Percentiles rank a stretch among this genome's conserved stretches.
These are phyloP conservation scores for Aurelia sp. DNA, from an alignment of 30 jellyfish, hydroid and myxozoan genomes.

Conservation along the genomic window DNA sequence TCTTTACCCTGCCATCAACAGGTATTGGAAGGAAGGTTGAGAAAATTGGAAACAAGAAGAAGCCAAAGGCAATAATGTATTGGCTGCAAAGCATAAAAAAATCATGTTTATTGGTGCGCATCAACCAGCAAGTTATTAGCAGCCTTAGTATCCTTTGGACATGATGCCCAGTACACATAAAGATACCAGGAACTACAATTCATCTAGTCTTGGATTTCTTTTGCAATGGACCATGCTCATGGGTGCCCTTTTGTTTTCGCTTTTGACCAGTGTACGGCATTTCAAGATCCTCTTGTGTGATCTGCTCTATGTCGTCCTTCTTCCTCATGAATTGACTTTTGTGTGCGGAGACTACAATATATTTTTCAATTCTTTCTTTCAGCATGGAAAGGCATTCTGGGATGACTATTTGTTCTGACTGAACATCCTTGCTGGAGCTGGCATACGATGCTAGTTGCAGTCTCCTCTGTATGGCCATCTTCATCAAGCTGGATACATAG, in stretches of 20 bases:
- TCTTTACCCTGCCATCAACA: background rate
- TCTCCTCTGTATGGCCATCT: conserved; percentile 16
- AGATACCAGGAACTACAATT: too few relatives aligned
- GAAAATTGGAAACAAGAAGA: conserved; percentile 22
- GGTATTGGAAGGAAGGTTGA: conserved; percentile 35
- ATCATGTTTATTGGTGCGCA: conserved; percentile 16
- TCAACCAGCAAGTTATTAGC: background rate
- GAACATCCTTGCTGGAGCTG: background rate
- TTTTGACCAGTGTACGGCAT: too few relatives aligned
- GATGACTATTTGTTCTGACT: background rate
- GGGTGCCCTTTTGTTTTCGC: background rate
- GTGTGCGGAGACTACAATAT: background rate
- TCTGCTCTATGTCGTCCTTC: background rate
- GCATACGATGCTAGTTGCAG: background rate
- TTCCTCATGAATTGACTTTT: conserved; percentile 11
- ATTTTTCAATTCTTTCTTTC: conserved; percentile 12
- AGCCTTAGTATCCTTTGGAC: too few relatives aligned
- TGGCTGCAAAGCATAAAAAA: conserved; percentile 26
- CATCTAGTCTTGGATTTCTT: too few relatives aligned
- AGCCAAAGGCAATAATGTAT: background rate
- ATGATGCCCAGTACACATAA: too few relatives aligned
- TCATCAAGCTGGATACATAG: conserved; percentile 14
- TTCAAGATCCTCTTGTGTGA: background rate
- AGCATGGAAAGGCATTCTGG: conserved; percentile 2
- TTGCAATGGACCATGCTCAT: background rate